Base-by-base conservation (phyloP, 2,113 vertebrate genomes). In the Vidua chalybeata region DNA sequence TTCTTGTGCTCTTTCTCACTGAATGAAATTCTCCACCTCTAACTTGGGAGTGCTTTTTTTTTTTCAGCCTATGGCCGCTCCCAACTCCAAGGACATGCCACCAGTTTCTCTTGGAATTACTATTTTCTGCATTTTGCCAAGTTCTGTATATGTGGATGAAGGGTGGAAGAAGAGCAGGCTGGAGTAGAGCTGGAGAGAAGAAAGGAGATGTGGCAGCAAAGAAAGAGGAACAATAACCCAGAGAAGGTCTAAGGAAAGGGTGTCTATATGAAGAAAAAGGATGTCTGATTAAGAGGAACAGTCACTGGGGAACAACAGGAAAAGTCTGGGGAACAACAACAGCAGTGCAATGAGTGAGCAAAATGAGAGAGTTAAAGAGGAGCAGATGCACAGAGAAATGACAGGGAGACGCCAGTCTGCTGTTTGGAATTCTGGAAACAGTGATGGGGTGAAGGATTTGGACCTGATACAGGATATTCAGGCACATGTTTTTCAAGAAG, bases 131-230 rank as follows among this genome's bases (percentile, higher is more conserved):
- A 88, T 74, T 45, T 74, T 95, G 79, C 68, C 73, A 90, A 71
- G 48, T 94, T 97, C 90, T 79, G 51, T 75, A 46, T 49, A 80
- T 45, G 69, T 72, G 24, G 73, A 62, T 63, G 52, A 85, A 95
- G 54, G 15, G 82, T 93, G 93, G 90, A 96, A 92, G 88, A 94
- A 95, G 80, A 89, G 30, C 64, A 66, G 75, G 71, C 91, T 95
- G 85, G 37, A 86, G 46, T 8, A 87, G 73, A 85, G 33, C 79
- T 80, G 68, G 89, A 97, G 89, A 97, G 87, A 86, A 91, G 74
- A 88, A 96, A 97, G 86, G 79, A 94, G 94, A 97, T 12, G 52
- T 41, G 48, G 62, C 61, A 84, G 54, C n/a, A 28, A 73, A 45
- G n/a, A 26, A 92, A 66, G 35, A 91, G 23, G 15, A 74, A 51